Conservation (phyloP, 2,888 invertebrate genomes). For the Drosophila nr. perissopoda region DNA sequence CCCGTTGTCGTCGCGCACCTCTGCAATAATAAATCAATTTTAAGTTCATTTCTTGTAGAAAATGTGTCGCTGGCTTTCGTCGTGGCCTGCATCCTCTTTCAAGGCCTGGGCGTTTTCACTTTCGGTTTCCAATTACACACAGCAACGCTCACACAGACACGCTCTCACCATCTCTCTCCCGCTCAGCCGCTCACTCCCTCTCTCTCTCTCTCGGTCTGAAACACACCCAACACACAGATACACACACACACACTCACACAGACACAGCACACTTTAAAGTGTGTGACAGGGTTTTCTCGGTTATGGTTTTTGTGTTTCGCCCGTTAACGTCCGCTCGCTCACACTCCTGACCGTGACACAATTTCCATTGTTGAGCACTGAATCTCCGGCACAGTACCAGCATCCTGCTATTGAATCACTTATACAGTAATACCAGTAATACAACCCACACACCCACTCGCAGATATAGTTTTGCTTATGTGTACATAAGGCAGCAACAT, state of each 20-base stretch:
- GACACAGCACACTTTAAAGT: slow-evolving; percentile 44
- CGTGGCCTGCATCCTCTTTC: slow-evolving; percentile 56
- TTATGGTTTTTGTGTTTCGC: slow-evolving; percentile 41
- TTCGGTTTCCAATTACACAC: slow-evolving; percentile 77
- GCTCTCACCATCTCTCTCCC: slow-evolving; percentile 17
- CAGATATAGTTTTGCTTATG: background rate
- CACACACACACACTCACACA: slow-evolving; percentile 17
- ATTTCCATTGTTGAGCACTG: slow-evolving; percentile 67
- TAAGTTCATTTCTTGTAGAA: slow-evolving; percentile 63
- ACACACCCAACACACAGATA: slow-evolving; percentile 10
- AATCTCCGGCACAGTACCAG: slow-evolving; percentile 34
- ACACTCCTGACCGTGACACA: slow-evolving; percentile 80
- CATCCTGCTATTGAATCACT: slow-evolving; percentile 31
- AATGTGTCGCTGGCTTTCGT: slow-evolving; percentile 43
- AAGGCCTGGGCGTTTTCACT: slow-evolving; percentile 79
- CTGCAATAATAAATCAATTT: slow-evolving; percentile 72
- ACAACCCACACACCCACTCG: slow-evolving; percentile 4
- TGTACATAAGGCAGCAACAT: background rate
- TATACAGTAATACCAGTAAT: slow-evolving; percentile 44
- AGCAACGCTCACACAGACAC: slow-evolving; percentile 36
- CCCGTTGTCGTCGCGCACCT: slow-evolving; percentile 14
- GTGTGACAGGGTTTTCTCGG: slow-evolving; percentile 47
- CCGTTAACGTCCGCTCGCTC: slow-evolving; percentile 47
- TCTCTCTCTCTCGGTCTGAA: slow-evolving; percentile 9
- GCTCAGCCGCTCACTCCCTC: slow-evolving; percentile 5